Evolutionary conservation across 1,140 invertebrate species (phyloP), one percentile per base, ranked within the genome.

Genomic region (Tetraneura akinire): DNA sequence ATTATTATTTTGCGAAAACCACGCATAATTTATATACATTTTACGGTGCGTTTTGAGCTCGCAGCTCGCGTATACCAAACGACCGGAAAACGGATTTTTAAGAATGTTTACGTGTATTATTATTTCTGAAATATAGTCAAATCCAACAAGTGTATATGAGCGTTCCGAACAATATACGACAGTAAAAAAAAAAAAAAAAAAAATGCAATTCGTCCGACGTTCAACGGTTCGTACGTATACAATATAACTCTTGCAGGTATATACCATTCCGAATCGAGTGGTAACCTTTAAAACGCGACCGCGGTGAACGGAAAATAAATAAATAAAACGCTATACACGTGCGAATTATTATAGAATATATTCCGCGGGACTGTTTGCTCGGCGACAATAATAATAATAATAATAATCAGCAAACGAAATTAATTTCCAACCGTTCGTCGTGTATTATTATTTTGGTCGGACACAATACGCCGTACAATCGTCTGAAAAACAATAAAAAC

Each of bases 351-450:
- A n/a, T n/a, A 64, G 32, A 64, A 42, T 42, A 37, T 37, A 4
- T 37, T 18, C 32, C 32, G 32, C 10, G 5, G 32, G 21, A 37
- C 62, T 10, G 29, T 62, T 62, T 62, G 18, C 29, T 62, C 60
- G 10, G n/a, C 62, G 32, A 37, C 32, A 37, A 64, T n/a, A n/a
- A n/a, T n/a, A n/a, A n/a, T n/a, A n/a, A n/a, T n/a, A n/a, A n/a
- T n/a, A n/a, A n/a, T n/a, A n/a, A n/a, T n/a, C n/a, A n/a, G n/a
- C n/a, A n/a, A 37, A 16, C 10, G 29, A 64, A 64, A 64, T 64
- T 64, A 64, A 64, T 64, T 64, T 64, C 13, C 29, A 64, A 13
- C 62, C 32, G n/a, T 64, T 64, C 62, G n/a, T 37, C 32, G 32
- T n/a, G n/a, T n/a, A 29, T 37, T 13, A 37, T 37, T 8, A 8